phyloP scores from a whole-genome alignment of 2,888 invertebrate species.

The Galeruca laticollis region DNA sequence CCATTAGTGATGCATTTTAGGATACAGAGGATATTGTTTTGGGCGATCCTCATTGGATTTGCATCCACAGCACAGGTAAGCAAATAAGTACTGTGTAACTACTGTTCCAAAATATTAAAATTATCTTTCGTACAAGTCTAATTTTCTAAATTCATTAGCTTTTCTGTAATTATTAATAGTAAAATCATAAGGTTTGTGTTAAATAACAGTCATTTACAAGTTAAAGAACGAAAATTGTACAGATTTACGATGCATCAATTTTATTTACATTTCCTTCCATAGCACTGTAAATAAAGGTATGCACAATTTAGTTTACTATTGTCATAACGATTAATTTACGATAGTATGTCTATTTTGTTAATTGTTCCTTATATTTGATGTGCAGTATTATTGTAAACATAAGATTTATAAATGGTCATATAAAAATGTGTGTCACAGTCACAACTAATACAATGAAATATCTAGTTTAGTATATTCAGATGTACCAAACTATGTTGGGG shows the following conservation, averaged over 20 bases:
- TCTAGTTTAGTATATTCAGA: neutral
- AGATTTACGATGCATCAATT: slow-evolving; percentile 1
- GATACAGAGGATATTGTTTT: slow-evolving; percentile 80
- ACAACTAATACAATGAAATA: slow-evolving; percentile 8
- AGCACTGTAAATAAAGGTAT: slow-evolving; percentile 6
- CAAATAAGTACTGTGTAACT: slow-evolving; percentile 19
- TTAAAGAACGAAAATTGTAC: neutral
- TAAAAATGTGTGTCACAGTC: slow-evolving; percentile 4
- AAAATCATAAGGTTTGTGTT: neutral
- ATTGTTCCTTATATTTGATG: neutral
- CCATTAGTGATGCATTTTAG: slow-evolving; percentile 80
- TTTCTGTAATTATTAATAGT: neutral
- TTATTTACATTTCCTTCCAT: neutral
- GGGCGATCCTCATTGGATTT: slow-evolving; percentile 80
- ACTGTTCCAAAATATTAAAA: slow-evolving; percentile 5
- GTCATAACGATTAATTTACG: neutral
- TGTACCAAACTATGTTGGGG: neutral
- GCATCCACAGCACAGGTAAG: slow-evolving; percentile 82
- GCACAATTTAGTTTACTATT: neutral
- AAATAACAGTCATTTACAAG: neutral
- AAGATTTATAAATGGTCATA: slow-evolving; percentile 8
- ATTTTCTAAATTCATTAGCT: neutral
- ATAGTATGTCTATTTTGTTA: neutral
- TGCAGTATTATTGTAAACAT: slow-evolving; percentile 52
- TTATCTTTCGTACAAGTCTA: neutral